These are phyloP conservation scores for Puntigrus tetrazona DNA, from an alignment of 2,113 vertebrate genomes.

Conservation along the genomic window DNA sequence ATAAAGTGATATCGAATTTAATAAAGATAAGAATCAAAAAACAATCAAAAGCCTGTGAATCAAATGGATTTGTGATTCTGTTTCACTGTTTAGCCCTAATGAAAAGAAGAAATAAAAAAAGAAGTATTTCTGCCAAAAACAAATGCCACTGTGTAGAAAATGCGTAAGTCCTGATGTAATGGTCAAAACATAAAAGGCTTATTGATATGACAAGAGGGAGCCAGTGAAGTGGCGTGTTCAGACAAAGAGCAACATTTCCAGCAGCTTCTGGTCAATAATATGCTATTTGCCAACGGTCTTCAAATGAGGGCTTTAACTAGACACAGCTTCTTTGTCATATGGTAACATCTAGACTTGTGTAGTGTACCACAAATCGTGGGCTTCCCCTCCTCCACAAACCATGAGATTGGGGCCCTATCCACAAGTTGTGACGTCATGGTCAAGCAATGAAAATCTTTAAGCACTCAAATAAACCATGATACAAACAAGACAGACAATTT, in stretches of 20 bases:
- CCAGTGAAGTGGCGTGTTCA: neutral
- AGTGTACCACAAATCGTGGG: slow-evolving; percentile 4
- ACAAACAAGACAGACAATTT: neutral
- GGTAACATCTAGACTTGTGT: neutral
- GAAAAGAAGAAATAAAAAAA: neutral
- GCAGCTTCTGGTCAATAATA: neutral
- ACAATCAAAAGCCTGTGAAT: neutral
- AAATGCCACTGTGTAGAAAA: neutral
- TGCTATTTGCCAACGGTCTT: neutral
- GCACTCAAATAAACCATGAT: neutral
- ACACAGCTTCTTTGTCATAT: slow-evolving; percentile 20
- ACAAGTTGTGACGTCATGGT: neutral
- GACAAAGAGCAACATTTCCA: neutral
- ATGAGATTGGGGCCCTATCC: slow-evolving; percentile 3
- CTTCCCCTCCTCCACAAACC: neutral
- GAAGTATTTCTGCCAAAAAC: neutral
- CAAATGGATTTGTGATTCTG: no score
- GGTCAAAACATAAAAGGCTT: neutral
- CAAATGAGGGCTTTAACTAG: neutral
- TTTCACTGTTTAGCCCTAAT: no score
- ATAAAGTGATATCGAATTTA: neutral
- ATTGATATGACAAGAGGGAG: neutral
- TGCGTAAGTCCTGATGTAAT: neutral
- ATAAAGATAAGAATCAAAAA: neutral
- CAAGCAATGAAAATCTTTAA: neutral